These are phyloP conservation scores for Bellardia pandia DNA, from an alignment of 2,888 invertebrate genomes.

Conservation along the genomic window DNA sequence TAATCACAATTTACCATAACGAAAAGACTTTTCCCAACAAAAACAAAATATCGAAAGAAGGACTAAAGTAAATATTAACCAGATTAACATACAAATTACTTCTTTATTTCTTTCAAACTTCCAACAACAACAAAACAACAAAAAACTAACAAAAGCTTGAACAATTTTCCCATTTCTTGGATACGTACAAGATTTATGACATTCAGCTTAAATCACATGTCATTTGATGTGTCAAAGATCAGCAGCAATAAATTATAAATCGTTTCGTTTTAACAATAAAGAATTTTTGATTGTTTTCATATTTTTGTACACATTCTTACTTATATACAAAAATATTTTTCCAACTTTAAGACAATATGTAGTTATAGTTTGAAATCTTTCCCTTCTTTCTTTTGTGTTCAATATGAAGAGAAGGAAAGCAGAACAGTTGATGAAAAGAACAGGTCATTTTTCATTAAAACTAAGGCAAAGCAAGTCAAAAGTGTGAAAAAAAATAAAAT, in stretches of 20 bases:
- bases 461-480: neutral
- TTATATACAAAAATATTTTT: neutral
- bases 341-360: conserved; percentile 42
- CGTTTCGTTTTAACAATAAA: conserved; percentile 34
- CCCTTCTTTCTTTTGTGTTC: neutral
- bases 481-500: neutral
- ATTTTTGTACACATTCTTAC: conserved; percentile 32
- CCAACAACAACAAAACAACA: too few relatives aligned
- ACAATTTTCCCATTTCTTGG: conserved; percentile 20
- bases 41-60: too few relatives aligned
- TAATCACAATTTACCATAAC: conserved; percentile 44
- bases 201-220: conserved; percentile 69
- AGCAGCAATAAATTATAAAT: conserved; percentile 68
- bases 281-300: conserved; percentile 61
- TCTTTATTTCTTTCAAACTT: neutral
- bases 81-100: conserved; percentile 62
- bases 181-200: conserved; percentile 72
- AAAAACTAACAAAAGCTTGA: neutral
- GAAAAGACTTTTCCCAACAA: neutral
- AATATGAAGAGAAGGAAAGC: neutral
- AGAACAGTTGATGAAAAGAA: conserved; percentile 25
- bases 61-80: conserved; percentile 46
- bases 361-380: conserved; percentile 12
- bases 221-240: conserved; percentile 64
- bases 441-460: conserved; percentile 70